Evolutionary conservation across 2,113 vertebrate species (phyloP), one percentile per base, ranked within the genome.

Genomic region (Scortum barcoo): DNA sequence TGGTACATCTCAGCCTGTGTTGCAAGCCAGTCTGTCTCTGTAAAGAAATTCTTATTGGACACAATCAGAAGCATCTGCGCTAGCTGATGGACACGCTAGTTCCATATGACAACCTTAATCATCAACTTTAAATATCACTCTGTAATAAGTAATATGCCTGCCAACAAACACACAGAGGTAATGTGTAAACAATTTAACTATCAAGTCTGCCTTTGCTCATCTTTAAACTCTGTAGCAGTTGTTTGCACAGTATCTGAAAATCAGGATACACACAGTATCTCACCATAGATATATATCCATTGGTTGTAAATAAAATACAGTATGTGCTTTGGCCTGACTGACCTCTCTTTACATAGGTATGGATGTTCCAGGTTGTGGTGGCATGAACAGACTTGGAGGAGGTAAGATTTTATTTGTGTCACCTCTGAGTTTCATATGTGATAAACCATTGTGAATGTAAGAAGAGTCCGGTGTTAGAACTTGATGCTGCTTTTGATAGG

Each of bases 301-400:
- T 58, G 8, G 7, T 12, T 58, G 24, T 60, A 28, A 58, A 1
- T 40, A 16, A 22, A 36, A 71, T 65, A 22, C 7, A 36, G 5
- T 67, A 20, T 65, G 42, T 38, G 22, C n/a, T 66, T 66, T 72
- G 16, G 2, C 7, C 65, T 82, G 16, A 65, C 33, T 58, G 26
- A 1, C 5, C 20, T 33, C 1, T 26, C 26, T 36, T 79, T 57
- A 26, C 16, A 7, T 65, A 96, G 98, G 96, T 89, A 96, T 99
- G 95, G 98, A 99, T 54, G 72, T 95, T 71, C 95, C 96, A 83
- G 95, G 96, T 79, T 99, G 95, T 90, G 96, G 97, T 78, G 96
- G 97, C 84, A 97, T 99, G 96, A 98, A 94, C 91, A 95, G 97
- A 93, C 96, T 97, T 93, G 96, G 96, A 93, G 97, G 97, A 87